These are phyloP conservation scores for Gadus chalcogrammus DNA, from an alignment of 2,113 vertebrate species.

Conservation along the genomic window DNA sequence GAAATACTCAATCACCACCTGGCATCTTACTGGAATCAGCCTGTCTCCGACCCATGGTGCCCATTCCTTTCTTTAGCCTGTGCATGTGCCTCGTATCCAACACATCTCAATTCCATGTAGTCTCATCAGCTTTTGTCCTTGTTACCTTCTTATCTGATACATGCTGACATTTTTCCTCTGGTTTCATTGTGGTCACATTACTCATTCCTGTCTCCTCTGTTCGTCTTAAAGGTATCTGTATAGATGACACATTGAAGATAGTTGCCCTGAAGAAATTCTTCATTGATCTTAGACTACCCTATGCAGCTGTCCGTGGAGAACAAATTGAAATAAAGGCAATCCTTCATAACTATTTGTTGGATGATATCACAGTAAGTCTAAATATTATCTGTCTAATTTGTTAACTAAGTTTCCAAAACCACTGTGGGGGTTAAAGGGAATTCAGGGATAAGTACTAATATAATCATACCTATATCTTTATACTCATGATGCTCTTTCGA, in stretches of 20 bases:
- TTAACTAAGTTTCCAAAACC: background rate
- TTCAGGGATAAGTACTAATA: background rate
- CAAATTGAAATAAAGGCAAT: slow-evolving; percentile 72
- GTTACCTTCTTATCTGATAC: too few relatives aligned
- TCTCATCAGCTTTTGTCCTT: too few relatives aligned
- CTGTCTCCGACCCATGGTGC: slow-evolving; percentile 68
- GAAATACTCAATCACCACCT: slow-evolving; percentile 87
- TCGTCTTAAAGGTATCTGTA: slow-evolving; percentile 78
- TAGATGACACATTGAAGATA: slow-evolving; percentile 79
- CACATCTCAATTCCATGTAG: too few relatives aligned
- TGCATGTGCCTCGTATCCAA: too few relatives aligned
- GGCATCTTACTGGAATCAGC: slow-evolving; percentile 85
- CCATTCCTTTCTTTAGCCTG: background rate
- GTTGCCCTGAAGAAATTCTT: slow-evolving; percentile 81
- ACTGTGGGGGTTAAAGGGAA: background rate
- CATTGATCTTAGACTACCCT: slow-evolving; percentile 75
- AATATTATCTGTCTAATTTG: background rate
- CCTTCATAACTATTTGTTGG: slow-evolving; percentile 61
- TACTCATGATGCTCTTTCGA: too few relatives aligned
- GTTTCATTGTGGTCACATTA: background rate
- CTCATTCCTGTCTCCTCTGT: background rate
- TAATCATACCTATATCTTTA: too few relatives aligned
- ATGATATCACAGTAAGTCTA: slow-evolving; percentile 45
- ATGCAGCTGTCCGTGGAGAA: slow-evolving; percentile 69
- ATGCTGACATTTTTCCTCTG: too few relatives aligned